Base-by-base conservation (phyloP, 2,888 invertebrate species). In the Drosophila macrospina region DNA sequence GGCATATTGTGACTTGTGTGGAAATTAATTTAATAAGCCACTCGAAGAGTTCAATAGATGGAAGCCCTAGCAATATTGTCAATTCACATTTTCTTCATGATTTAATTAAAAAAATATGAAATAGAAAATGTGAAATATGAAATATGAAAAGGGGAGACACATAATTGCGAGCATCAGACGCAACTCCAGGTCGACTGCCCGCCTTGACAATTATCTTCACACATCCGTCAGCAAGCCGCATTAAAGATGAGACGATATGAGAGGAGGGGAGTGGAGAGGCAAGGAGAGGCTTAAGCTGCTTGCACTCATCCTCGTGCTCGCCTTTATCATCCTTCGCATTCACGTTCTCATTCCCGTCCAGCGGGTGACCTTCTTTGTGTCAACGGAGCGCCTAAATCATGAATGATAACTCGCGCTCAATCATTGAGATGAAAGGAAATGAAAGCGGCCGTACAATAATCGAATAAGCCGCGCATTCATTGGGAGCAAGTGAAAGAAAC, bases 381-480 rank as follows among this genome's bases (percentile, higher is more conserved):
- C 61, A 82, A 42, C 47, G 61, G 13, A 69, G 60, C 60, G 75
- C 74, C 87, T 85, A 85, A 87, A 69, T 82, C 83, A 60, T 80
- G 74, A 82, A 80, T 69, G 80, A 88, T 88, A 88, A 75, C 86
- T 83, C 78, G 84, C 86, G 80, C 83, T 86, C 88, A 84, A 84
- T 84, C 83, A 84, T 41, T 24, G 69, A 66, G 69, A 32, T 85
- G 83, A 88, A 83, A 86, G 70, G 84, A 86, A 83, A 83, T 80
- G 80, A 86, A 84, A 83, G 84, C 78, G 80, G 69, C 83, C 64
- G 66, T 69, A 70, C 68, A 88, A 88, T 84, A 88, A 88, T 83
- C 83, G 86, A 86, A 86, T 84, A 84, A 84, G 88, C 86, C 88
- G 83, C 80, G 78, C 45, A 84, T 88, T 84, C 83, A 84, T 80